Evolutionary conservation across 2,888 invertebrate species (phyloP).

Genomic region (Hymenopus coronatus): DNA sequence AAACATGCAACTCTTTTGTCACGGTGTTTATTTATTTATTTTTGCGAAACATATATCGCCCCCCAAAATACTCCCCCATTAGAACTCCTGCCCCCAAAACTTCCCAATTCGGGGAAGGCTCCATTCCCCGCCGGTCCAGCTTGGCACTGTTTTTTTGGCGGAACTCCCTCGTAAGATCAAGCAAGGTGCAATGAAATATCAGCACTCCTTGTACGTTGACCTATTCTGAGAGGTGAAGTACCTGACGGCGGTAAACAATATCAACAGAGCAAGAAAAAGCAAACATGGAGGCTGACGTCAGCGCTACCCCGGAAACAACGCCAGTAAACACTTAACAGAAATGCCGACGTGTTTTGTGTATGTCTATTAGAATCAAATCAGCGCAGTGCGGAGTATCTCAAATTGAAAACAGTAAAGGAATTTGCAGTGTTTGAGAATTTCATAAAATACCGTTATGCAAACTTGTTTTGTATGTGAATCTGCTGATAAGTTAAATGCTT

Average conservation of each 20-base stretch:
- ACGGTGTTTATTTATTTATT: no score
- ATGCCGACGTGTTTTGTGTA: neutral
- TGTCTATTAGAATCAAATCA: neutral
- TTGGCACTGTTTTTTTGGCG: no score
- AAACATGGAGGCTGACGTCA: neutral
- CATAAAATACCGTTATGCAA: neutral
- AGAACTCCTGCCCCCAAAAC: no score
- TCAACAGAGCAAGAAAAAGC: neutral
- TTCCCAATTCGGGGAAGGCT: no score
- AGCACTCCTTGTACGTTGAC: neutral
- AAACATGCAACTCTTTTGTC: no score
- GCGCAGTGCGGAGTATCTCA: neutral
- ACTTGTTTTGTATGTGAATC: no score
- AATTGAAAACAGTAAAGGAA: neutral
- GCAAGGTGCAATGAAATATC: neutral
- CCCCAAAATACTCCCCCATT: no score
- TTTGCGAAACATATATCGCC: no score
- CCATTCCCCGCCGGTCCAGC: no score
- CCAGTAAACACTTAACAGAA: neutral
- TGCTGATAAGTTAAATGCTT: no score
- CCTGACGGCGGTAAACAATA: neutral
- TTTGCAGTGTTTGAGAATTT: neutral
- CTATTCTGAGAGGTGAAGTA: neutral
- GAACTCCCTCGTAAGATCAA: no score
- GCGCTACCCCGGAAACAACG: neutral